Percentiles rank a stretch among this genome's conserved stretches.
Conservation (phyloP, 1,140 invertebrate genomes). For the Odontomachus brunneus region DNA sequence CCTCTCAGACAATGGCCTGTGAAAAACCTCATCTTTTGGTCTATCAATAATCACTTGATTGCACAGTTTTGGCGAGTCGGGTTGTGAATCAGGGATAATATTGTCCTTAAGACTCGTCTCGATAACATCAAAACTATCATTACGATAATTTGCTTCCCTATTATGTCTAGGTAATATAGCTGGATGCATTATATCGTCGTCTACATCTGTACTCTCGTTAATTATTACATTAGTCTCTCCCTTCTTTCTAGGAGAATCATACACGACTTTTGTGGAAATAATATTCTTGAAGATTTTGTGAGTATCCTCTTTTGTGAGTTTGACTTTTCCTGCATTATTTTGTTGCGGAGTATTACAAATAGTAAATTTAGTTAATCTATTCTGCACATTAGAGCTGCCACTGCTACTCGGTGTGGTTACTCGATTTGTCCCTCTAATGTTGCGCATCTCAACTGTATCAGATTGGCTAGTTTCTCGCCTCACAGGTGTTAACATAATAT, state of each 20-base stretch:
- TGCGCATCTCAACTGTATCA: not conserved
- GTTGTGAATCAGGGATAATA: constrained; percentile 30
- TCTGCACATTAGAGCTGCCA: not conserved
- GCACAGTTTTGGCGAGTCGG: not conserved
- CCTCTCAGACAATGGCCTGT: constrained; percentile 53
- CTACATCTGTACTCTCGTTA: constrained; percentile 61
- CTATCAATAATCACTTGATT: not conserved
- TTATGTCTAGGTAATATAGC: constrained; percentile 49
- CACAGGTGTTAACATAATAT: not conserved
- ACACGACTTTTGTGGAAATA: constrained; percentile 25
- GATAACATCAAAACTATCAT: constrained; percentile 49
- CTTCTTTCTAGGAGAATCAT: constrained; percentile 50
- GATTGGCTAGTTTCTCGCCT: not conserved
- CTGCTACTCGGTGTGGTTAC: not conserved
- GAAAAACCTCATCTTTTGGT: not conserved
- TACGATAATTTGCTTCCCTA: not conserved
- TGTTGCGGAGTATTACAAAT: not conserved
- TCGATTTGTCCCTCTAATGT: not conserved
- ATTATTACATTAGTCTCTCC: constrained; percentile 33
- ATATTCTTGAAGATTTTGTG: constrained; percentile 61
- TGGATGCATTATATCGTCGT: constrained; percentile 58
- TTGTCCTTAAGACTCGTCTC: constrained; percentile 43
- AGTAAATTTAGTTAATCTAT: not conserved
- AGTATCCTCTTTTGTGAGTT: constrained; percentile 38
- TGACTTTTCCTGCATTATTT: not conserved